A percentile compares a stretch with the other conserved stretches of the same genome.
Evolutionary conservation across 2,888 invertebrate genomes (phyloP).

Genomic region (Nephrotoma flavescens): DNA sequence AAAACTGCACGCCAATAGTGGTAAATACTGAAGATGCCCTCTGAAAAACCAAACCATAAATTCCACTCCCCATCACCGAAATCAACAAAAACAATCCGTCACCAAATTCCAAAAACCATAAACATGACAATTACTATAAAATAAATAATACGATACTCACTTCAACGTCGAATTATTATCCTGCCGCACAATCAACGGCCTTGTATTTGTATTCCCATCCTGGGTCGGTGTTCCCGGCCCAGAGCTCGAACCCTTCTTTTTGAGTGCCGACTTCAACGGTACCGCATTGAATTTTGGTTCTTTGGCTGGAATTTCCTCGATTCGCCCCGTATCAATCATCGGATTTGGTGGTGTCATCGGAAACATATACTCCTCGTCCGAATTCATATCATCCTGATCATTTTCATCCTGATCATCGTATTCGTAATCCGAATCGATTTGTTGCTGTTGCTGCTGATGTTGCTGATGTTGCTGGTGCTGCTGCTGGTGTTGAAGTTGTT

Average conservation of each 20-base stretch:
- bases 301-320: constrained; percentile 86
- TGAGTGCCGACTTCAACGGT: constrained; percentile 83
- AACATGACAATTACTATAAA: neutral
- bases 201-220: constrained; percentile 33
- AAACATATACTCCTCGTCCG: constrained; percentile 47
- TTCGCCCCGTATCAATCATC: constrained; percentile 62
- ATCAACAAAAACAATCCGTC: neutral
- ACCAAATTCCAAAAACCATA: neutral
- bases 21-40: too few species aligned
- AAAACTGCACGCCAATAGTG: too few species aligned
- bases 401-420: constrained; percentile 40
- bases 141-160: constrained; percentile 37
- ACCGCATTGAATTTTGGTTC: constrained; percentile 83
- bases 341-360: constrained; percentile 47
- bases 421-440: constrained; percentile 35
- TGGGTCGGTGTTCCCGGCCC: constrained; percentile 61
- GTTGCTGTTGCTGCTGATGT: constrained; percentile 20
- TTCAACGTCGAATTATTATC: constrained; percentile 68
- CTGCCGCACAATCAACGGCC: constrained; percentile 52
- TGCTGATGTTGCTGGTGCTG: constrained; percentile 19
- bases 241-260: constrained; percentile 53
- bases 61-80: neutral
- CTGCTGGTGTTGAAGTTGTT: constrained; percentile 7
- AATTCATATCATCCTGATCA: constrained; percentile 51
- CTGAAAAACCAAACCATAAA: neutral